Percentiles rank a stretch among this genome's conserved stretches.
phyloP scores from a whole-genome alignment of 2,888 invertebrate genomes.

The Lissocephala sabroskyi region DNA sequence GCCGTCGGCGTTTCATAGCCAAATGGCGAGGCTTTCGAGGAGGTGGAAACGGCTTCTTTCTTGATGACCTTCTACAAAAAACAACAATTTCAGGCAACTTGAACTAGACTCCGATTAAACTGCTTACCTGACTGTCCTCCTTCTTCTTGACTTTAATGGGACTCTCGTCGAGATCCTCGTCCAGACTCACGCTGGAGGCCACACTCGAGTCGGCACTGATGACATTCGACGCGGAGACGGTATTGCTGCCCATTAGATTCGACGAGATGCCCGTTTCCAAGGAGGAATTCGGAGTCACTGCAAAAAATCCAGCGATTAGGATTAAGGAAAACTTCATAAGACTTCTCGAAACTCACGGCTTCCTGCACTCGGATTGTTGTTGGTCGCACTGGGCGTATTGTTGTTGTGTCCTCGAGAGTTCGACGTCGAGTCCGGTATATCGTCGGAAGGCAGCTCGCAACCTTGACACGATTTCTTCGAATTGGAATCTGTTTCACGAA shows the following conservation, averaged over 20 bases:
- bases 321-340: no score
- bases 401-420: constrained; percentile 81
- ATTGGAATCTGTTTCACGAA: constrained; percentile 72
- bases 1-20: constrained; percentile 66
- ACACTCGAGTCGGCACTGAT: constrained; percentile 75
- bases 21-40: constrained; percentile 69
- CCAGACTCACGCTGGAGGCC: constrained; percentile 72
- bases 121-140: constrained; percentile 69
- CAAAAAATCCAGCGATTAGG: no score
- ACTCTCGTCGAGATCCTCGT: constrained; percentile 71
- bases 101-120: background rate
- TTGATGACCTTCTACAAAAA: constrained; percentile 62
- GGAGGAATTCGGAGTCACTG: constrained; percentile 72
- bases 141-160: constrained; percentile 72
- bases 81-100: background rate
- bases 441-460: constrained; percentile 83
- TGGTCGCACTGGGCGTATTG: constrained; percentile 86
- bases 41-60: constrained; percentile 72
- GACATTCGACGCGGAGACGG: constrained; percentile 74
- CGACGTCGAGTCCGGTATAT: constrained; percentile 80
- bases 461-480: constrained; percentile 84
- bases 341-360: no score
- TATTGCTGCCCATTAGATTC: constrained; percentile 84
- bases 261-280: constrained; percentile 71
- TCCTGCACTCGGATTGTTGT: constrained; percentile 78